These are phyloP conservation scores for Andrena marginata DNA, from an alignment of 2,888 invertebrate species.

Conservation along the genomic window DNA sequence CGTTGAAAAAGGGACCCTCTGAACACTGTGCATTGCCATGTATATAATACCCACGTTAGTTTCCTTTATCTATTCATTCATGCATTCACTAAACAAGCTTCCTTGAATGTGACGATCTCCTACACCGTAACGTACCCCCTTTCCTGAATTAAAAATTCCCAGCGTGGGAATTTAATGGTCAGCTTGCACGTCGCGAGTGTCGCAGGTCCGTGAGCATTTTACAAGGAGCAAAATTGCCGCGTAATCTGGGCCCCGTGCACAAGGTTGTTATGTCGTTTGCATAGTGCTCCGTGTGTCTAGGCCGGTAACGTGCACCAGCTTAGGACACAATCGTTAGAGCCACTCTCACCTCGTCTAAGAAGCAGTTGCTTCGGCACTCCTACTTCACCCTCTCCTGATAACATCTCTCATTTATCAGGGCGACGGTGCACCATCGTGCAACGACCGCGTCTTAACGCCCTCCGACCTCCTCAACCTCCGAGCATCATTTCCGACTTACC, in stretches of 20 bases:
- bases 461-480: constrained; percentile 55
- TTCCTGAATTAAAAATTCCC: no score
- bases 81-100: no score
- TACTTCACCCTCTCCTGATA: constrained; percentile 65
- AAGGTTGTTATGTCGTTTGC: constrained; percentile 66
- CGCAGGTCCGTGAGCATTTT: constrained; percentile 1
- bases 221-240: constrained; percentile 32
- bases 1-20: no score
- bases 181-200: not conserved
- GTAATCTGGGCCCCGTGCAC: constrained; percentile 45
- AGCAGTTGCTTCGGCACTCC: constrained; percentile 59
- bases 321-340: constrained; percentile 68
- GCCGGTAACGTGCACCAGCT: constrained; percentile 65
- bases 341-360: constrained; percentile 55
- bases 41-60: no score
- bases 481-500: constrained; percentile 64
- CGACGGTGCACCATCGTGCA: constrained; percentile 69
- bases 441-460: constrained; percentile 73
- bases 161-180: no score
- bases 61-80: no score
- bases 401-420: constrained; percentile 77
- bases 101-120: no score
- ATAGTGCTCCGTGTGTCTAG: constrained; percentile 55
- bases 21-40: no score
- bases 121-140: no score